Evolutionary conservation across 2,797 vertebrate species (phyloP).

Genomic region (Rallus crepitans): DNA sequence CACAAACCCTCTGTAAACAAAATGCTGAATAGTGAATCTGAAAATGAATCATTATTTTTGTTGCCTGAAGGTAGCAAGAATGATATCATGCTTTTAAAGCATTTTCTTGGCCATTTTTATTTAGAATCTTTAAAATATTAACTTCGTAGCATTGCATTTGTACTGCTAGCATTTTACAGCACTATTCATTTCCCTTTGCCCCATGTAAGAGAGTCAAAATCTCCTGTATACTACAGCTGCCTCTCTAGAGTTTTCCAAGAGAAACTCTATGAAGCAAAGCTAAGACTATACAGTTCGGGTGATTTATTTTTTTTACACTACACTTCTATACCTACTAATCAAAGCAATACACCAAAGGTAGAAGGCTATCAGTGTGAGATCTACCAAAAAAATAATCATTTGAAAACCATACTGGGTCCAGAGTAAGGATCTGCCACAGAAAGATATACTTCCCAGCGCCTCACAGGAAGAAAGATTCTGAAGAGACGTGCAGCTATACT

Average conservation of each 20-base stretch:
- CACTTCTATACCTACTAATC: not conserved
- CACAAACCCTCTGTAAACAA: not conserved
- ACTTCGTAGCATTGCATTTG: not conserved
- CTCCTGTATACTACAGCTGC: not conserved
- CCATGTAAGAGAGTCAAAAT: not conserved
- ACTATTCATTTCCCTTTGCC: not conserved
- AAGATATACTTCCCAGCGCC: not conserved
- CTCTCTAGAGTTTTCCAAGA: not conserved
- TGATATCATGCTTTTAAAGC: not conserved
- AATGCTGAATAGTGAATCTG: not conserved
- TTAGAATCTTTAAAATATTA: not conserved
- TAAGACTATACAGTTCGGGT: not conserved
- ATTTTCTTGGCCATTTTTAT: not conserved
- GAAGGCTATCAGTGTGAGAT: not conserved
- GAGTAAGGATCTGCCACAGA: not conserved
- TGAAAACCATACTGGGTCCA: too few species aligned
- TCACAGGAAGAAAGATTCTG: not conserved
- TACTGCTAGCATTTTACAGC: not conserved
- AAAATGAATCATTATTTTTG: not conserved
- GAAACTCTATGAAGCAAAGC: not conserved
- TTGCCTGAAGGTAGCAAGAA: constrained; percentile 7
- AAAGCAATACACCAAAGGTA: not conserved
- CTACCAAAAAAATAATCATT: not conserved
- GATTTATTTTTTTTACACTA: not conserved
- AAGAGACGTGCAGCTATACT: not conserved